Conservation (phyloP, 1,140 invertebrate species). For the Euschistus heros region DNA sequence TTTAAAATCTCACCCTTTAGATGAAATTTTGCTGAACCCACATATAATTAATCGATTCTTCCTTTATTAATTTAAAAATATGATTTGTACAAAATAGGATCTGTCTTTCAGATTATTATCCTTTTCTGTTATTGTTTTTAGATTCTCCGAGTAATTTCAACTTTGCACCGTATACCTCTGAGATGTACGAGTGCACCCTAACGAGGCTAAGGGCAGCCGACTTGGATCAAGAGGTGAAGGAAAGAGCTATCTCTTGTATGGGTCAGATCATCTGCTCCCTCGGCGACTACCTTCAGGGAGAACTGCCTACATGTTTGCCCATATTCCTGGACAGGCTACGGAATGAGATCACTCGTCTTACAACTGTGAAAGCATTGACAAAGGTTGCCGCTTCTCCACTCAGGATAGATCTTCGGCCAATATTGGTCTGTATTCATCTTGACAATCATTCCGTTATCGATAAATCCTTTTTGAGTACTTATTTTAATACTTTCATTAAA, state of each 20-base stretch:
- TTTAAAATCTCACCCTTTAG: no score
- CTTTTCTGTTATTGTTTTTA: constrained; percentile 28
- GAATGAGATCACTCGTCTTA: constrained; percentile 94
- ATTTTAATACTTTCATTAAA: no score
- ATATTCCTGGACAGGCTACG: constrained; percentile 87
- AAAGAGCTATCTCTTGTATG: constrained; percentile 93
- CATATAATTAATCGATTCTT: no score
- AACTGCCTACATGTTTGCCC: constrained; percentile 75
- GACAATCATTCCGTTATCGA: no score
- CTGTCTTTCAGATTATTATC: background rate
- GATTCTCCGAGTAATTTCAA: constrained; percentile 53
- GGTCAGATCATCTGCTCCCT: constrained; percentile 88
- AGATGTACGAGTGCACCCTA: constrained; percentile 77
- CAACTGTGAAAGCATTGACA: constrained; percentile 90
- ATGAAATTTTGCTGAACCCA: no score
- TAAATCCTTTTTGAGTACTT: no score
- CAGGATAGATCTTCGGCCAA: constrained; percentile 72
- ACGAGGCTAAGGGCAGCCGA: constrained; percentile 83
- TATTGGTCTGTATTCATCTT: constrained; percentile 48
- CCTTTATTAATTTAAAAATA: no score
- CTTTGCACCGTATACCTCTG: constrained; percentile 63
- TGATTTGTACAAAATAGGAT: no score
- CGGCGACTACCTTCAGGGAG: constrained; percentile 66
- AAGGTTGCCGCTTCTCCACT: constrained; percentile 86
- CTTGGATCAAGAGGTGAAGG: constrained; percentile 97